phyloP scores from a whole-genome alignment of 2,888 invertebrate species.

The Pseudococcus viburni region DNA sequence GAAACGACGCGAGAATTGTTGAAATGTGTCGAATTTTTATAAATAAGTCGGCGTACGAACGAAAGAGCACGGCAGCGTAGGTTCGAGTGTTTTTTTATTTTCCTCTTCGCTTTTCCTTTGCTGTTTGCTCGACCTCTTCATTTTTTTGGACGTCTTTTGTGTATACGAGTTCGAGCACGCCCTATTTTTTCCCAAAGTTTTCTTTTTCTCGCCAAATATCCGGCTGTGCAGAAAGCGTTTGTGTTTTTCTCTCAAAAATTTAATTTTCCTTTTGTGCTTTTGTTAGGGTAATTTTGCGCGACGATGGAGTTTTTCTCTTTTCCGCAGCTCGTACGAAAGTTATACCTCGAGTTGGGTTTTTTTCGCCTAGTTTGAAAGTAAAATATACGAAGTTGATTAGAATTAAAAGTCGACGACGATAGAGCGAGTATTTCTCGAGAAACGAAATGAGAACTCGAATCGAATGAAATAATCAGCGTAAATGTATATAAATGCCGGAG shows the following conservation, averaged over 20 bases:
- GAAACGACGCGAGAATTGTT: not conserved
- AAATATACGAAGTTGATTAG: constrained; percentile 2
- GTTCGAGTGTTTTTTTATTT: not conserved
- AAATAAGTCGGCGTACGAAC: not conserved
- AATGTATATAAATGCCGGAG: not conserved
- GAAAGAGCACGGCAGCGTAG: not conserved
- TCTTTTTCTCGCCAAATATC: not conserved
- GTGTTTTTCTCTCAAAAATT: constrained; percentile 3
- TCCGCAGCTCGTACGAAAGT: not conserved
- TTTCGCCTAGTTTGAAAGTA: not conserved
- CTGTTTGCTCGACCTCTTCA: too few species aligned
- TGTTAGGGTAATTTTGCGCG: constrained; percentile 21
- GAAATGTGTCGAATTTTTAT: constrained; percentile 14
- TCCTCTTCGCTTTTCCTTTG: not conserved
- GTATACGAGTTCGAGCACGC: not conserved
- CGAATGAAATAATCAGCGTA: not conserved
- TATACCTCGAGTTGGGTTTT: not conserved
- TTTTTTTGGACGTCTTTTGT: not conserved
- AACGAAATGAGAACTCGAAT: not conserved
- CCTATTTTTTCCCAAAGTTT: not conserved
- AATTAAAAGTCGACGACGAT: not conserved
- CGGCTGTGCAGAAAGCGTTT: constrained; percentile 13
- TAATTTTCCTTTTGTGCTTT: constrained; percentile 22
- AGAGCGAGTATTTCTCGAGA: not conserved
- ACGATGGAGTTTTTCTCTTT: not conserved